Evolutionary conservation across 2,113 vertebrate species (phyloP), one percentile per base, ranked within the genome.

Genomic region (Myocastor coypus): DNA sequence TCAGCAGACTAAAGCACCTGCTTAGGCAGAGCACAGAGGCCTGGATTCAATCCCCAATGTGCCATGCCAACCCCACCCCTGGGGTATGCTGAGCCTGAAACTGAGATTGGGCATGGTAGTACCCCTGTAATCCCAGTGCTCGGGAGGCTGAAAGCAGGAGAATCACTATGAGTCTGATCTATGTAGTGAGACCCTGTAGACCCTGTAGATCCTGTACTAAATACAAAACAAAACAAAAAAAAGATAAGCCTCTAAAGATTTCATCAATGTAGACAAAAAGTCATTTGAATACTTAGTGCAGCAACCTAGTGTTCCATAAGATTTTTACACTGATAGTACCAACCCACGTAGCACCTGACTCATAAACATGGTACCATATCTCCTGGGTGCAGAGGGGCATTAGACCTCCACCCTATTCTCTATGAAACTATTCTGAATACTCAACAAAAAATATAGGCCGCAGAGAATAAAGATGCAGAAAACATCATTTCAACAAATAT

Each of bases 211-310:
- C 55, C 55, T 57, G 55, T 57, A 57, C 55, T 57, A 55, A 55
- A 13, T 55, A 55, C 52, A 57, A 57, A 57, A 57, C 55, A 57
- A 57, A 55, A 13, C 11, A 16, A 57, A 17, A 57, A 57, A 19
- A 57, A 57, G 16, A 57, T 57, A 57, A 57, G 16, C 14, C 17
- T 50, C 57, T 68, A 78, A 82, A 82, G 34, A 94, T 87, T 69
- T 96, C 46, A 78, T 78, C 57, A 78, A 97, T 92, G 55, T 82
- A 96, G 42, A 89, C 42, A 92, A 92, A 92, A 68, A 6, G 32
- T 73, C 66, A 85, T 50, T 68, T 84, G 46, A 95, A 84, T 84
- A 81, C 78, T 92, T 73, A 92, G 32, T 68, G 57, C 7, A 92
- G 32, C 83, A 86, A 87, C 5, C 78, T 94, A 90, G 69, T 28